Evolutionary conservation across 2,113 vertebrate species (phyloP).

Genomic region (Stomatorhinus ivindoensis): DNA sequence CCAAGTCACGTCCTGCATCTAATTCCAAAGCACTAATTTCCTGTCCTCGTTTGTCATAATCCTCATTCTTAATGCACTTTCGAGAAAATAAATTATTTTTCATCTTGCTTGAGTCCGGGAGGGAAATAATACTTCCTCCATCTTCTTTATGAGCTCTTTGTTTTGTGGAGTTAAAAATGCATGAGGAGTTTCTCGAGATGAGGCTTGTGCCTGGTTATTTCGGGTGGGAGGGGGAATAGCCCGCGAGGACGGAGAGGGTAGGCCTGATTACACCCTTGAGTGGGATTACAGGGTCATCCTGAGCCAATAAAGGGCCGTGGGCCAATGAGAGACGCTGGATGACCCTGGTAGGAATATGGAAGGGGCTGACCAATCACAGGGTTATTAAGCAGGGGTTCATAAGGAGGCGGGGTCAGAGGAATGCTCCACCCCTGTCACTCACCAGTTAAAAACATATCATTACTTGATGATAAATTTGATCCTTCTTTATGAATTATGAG

Average conservation of each 20-base stretch:
- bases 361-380: not conserved
- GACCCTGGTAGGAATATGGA: not conserved
- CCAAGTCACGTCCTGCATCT: not conserved
- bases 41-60: not conserved
- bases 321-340: not conserved
- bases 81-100: conserved; percentile 6
- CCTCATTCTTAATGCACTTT: not conserved
- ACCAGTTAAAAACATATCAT: not conserved
- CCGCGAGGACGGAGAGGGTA: not conserved
- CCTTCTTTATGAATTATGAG: not conserved
- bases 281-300: not conserved
- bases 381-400: not conserved
- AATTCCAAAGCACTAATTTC: not conserved
- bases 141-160: not conserved
- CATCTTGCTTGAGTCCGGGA: not conserved
- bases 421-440: not conserved
- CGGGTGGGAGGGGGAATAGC: not conserved
- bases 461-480: not conserved
- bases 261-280: not conserved
- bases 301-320: not conserved
- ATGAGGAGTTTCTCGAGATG: not conserved
- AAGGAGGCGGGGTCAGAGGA: not conserved
- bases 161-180: not conserved
- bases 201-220: not conserved
- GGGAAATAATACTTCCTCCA: not conserved